Evolutionary conservation across 2,888 invertebrate species (phyloP).

Genomic region (Pristionchus arcanus): DNA sequence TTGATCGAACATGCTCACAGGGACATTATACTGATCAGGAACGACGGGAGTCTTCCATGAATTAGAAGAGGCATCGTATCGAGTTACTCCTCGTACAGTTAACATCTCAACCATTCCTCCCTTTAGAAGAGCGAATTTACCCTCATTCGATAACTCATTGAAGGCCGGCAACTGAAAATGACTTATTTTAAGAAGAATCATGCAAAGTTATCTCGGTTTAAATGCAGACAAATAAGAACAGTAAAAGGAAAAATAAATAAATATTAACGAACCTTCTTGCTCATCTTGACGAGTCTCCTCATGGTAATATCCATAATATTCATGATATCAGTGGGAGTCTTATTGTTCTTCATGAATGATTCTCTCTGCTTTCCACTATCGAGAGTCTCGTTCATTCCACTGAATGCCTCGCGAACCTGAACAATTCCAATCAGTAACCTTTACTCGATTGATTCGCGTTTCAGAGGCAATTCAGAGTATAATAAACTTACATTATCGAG

Average conservation of each 20-base stretch:
- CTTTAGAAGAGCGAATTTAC: conserved; percentile 77
- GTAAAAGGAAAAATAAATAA: too few relatives aligned
- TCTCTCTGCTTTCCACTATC: conserved; percentile 67
- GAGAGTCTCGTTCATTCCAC: conserved; percentile 74
- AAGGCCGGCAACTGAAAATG: conserved; percentile 67
- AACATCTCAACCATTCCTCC: conserved; percentile 77
- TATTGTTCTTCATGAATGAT: conserved; percentile 69
- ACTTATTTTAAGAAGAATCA: neutral
- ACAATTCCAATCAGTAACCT: neutral
- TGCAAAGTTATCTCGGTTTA: neutral
- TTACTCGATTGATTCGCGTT: neutral
- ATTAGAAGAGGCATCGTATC: conserved; percentile 68
- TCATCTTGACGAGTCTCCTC: conserved; percentile 76
- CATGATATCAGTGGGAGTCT: conserved; percentile 74
- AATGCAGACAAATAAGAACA: too few relatives aligned
- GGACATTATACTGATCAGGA: conserved; percentile 56
- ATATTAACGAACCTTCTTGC: conserved; percentile 65
- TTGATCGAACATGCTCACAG: conserved; percentile 74
- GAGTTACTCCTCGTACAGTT: conserved; percentile 74
- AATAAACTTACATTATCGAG: conserved; percentile 64
- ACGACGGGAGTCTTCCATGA: conserved; percentile 69
- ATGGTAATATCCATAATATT: conserved; percentile 78
- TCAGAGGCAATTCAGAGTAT: neutral
- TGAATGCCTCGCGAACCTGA: conserved; percentile 68
- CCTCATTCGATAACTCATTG: conserved; percentile 74